These are phyloP conservation scores for Kryptolebias ocellatus DNA, from an alignment of 2,797 vertebrate genomes.

Conservation along the genomic window DNA sequence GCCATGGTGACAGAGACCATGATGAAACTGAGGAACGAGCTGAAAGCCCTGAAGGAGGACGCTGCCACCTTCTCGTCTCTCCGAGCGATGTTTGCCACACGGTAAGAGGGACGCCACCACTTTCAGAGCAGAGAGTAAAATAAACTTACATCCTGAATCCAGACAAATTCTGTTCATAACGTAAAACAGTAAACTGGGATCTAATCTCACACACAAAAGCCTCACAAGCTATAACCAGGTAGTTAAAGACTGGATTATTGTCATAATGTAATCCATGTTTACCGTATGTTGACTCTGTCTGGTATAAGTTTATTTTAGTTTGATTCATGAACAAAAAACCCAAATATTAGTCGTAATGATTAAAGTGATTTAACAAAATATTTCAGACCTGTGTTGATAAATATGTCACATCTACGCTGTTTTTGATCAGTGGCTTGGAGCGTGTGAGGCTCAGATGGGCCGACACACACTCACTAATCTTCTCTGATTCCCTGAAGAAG, in stretches of 20 bases:
- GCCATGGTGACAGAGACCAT: conserved; percentile 97
- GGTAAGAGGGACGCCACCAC: conserved; percentile 70
- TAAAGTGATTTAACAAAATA: conserved; percentile 30
- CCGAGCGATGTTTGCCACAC: conserved; percentile 95
- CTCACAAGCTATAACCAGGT: conserved; percentile 28
- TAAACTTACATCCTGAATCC: too few relatives aligned
- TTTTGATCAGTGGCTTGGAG: conserved; percentile 36
- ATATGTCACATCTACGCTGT: conserved; percentile 53
- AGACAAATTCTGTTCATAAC: neutral
- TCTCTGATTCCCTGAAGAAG: conserved; percentile 73
- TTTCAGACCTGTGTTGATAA: conserved; percentile 43
- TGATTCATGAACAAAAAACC: conserved; percentile 27
- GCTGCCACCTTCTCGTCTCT: conserved; percentile 96
- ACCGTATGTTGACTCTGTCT: conserved; percentile 33
- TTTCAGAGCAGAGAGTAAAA: neutral
- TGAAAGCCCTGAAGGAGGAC: conserved; percentile 95
- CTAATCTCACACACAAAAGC: conserved; percentile 6
- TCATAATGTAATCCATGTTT: conserved; percentile 36
- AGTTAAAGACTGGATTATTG: conserved; percentile 38
- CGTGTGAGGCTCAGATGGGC: conserved; percentile 44
- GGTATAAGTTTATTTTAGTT: conserved; percentile 36
- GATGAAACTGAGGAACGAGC: conserved; percentile 96
- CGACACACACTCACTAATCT: conserved; percentile 64
- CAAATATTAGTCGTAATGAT: neutral
- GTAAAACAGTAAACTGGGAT: conserved; percentile 21